Evolutionary conservation across 92 coral and sea anemone genomes (phyloP).

Genomic region (Epizoanthus fatuus): DNA sequence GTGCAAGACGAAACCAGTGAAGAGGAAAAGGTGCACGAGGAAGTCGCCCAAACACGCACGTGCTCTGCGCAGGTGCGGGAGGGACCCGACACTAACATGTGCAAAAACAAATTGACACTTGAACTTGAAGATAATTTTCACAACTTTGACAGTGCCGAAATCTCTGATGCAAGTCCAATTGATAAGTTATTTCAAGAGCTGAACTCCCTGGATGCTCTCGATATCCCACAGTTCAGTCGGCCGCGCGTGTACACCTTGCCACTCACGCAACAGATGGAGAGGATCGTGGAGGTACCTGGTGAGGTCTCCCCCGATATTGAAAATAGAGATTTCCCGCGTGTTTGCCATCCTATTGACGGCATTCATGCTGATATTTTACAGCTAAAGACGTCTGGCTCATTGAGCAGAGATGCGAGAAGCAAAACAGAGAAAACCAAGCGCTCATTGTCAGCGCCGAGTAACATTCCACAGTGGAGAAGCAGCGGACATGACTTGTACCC

Average conservation of each 20-base stretch:
- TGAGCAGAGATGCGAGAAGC: constrained; percentile 13
- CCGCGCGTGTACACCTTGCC: constrained; percentile 41
- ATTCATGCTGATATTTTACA: not conserved
- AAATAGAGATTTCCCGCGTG: constrained; percentile 7
- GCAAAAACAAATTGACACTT: constrained; percentile 3
- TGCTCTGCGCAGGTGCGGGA: not conserved
- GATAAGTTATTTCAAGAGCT: constrained; percentile 30
- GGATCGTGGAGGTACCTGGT: constrained; percentile 32
- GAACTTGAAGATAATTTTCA: not conserved
- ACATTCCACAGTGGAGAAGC: not conserved
- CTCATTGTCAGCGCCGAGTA: constrained; percentile 27
- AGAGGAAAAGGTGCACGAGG: not conserved
- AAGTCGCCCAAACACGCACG: not conserved
- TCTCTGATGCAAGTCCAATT: constrained; percentile 39
- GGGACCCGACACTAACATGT: not conserved
- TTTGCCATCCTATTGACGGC: not conserved
- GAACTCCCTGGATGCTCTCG: constrained; percentile 28
- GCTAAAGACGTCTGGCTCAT: constrained; percentile 5
- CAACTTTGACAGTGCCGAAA: constrained; percentile 11
- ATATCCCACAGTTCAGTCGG: constrained; percentile 21
- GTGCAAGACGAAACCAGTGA: too few species aligned
- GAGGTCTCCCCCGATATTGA: constrained; percentile 29
- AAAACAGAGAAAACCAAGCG: constrained; percentile 28
- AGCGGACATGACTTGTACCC: constrained; percentile 22
- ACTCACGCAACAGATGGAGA: constrained; percentile 34